phyloP scores from a whole-genome alignment of 2,888 invertebrate genomes.

The Lasioglossum villosulum region DNA sequence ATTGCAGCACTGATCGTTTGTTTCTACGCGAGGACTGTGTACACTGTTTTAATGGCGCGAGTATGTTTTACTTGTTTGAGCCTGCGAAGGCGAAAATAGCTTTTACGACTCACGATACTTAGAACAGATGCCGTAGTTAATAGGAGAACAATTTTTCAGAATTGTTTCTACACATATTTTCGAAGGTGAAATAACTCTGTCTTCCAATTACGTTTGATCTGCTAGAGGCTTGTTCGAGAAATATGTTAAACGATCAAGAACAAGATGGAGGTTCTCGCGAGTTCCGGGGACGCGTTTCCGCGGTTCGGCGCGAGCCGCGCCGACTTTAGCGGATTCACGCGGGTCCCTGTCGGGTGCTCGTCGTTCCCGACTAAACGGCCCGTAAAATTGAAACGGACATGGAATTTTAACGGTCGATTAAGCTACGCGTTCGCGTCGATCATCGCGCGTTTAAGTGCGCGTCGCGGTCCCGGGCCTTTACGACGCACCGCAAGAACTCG shows the following conservation, averaged over 20 bases:
- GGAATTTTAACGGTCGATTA: constrained; percentile 55
- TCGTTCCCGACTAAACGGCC: neutral
- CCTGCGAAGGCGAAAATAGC: neutral
- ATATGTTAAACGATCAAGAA: constrained; percentile 4
- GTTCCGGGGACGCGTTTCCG: neutral
- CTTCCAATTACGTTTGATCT: neutral
- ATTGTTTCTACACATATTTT: neutral
- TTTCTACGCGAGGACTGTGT: neutral
- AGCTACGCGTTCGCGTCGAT: constrained; percentile 32
- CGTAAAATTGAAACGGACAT: constrained; percentile 45
- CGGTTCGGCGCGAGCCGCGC: neutral
- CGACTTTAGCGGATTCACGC: neutral
- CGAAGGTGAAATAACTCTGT: too few relatives aligned
- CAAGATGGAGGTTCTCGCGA: neutral
- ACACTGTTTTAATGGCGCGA: neutral
- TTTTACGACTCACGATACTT: neutral
- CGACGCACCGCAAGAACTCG: constrained; percentile 52
- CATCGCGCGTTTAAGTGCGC: constrained; percentile 16
- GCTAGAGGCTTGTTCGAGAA: neutral
- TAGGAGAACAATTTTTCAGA: neutral
- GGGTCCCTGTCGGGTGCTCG: neutral
- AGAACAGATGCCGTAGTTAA: neutral
- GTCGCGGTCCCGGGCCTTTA: constrained; percentile 10
- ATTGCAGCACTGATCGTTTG: neutral
- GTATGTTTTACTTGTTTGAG: neutral